Percentiles rank a stretch among this genome's conserved stretches.
phyloP scores from a whole-genome alignment of 2,888 invertebrate genomes.

The Fragum sueziense region DNA sequence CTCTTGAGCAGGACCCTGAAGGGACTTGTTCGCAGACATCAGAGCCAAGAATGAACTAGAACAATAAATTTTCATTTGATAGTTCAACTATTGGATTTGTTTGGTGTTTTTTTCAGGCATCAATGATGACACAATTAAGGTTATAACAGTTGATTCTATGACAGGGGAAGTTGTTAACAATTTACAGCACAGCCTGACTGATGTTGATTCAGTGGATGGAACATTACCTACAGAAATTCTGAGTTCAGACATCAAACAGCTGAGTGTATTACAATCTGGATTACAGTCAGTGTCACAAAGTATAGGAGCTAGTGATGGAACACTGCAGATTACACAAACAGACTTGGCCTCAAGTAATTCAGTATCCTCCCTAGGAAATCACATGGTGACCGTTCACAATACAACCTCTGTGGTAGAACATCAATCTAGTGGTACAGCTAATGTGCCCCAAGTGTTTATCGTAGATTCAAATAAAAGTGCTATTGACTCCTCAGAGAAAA shows the following conservation, averaged over 20 bases:
- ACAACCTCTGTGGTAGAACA: not conserved
- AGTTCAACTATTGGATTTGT: too few relatives aligned
- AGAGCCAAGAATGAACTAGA: too few relatives aligned
- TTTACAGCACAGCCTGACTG: constrained; percentile 28
- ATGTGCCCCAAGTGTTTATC: constrained; percentile 48
- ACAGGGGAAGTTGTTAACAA: constrained; percentile 55
- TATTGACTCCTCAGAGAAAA: constrained; percentile 23
- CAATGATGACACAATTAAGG: constrained; percentile 62
- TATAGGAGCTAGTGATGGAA: constrained; percentile 23
- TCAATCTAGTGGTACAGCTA: constrained; percentile 35
- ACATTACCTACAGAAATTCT: constrained; percentile 36
- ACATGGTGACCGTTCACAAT: constrained; percentile 9
- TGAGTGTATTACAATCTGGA: constrained; percentile 47
- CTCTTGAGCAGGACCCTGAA: too few relatives aligned
- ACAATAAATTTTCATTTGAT: too few relatives aligned
- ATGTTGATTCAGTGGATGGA: constrained; percentile 56
- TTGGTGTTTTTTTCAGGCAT: constrained; percentile 71
- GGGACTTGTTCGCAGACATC: too few relatives aligned
- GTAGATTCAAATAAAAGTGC: constrained; percentile 43
- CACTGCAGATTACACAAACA: constrained; percentile 24
- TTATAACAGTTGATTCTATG: constrained; percentile 56
- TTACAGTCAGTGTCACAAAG: constrained; percentile 44
- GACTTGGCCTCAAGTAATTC: constrained; percentile 30
- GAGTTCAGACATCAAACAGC: constrained; percentile 27
- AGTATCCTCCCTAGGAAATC: constrained; percentile 37